A percentile compares a stretch with the other conserved stretches of the same genome.
Evolutionary conservation across 2,113 vertebrate species (phyloP).

Genomic region (Catagonus wagneri): DNA sequence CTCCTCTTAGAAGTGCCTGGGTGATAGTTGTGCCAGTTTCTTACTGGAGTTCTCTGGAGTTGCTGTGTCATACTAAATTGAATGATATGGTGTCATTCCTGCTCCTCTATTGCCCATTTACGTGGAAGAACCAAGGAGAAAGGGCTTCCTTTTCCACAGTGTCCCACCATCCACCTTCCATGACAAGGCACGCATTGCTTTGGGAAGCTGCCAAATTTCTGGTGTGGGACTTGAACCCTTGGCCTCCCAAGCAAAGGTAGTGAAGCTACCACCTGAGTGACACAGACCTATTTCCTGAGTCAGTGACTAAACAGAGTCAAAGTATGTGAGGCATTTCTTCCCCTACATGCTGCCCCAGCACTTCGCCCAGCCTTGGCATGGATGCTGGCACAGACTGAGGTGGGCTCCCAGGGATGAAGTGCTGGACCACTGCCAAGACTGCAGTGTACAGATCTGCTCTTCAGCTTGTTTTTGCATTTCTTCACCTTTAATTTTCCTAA

Average conservation of each 20-base stretch:
- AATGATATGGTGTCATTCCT: too few species aligned
- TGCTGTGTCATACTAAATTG: not conserved
- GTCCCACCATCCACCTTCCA: not conserved
- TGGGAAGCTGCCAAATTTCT: slow-evolving; percentile 67
- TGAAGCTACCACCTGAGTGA: slow-evolving; percentile 60
- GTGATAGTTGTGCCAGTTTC: not conserved
- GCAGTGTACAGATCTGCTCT: not conserved
- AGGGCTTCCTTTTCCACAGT: not conserved
- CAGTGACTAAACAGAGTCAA: slow-evolving; percentile 42
- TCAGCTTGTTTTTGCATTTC: not conserved
- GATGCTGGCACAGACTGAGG: not conserved
- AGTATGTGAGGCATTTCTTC: slow-evolving; percentile 73
- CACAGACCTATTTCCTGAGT: slow-evolving; percentile 74
- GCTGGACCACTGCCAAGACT: not conserved
- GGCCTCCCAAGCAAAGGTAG: slow-evolving; percentile 61
- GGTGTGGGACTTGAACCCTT: slow-evolving; percentile 78
- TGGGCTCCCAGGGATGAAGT: not conserved
- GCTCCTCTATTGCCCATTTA: not conserved
- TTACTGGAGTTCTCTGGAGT: not conserved
- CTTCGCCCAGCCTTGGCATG: not conserved
- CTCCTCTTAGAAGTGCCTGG: not conserved
- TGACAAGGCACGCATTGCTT: not conserved
- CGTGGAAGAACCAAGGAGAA: not conserved
- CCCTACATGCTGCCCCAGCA: too few species aligned
- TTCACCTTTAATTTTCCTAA: not conserved